Evolutionary conservation across 2,797 vertebrate species (phyloP).

Genomic region (Rhynchotus rufescens): DNA sequence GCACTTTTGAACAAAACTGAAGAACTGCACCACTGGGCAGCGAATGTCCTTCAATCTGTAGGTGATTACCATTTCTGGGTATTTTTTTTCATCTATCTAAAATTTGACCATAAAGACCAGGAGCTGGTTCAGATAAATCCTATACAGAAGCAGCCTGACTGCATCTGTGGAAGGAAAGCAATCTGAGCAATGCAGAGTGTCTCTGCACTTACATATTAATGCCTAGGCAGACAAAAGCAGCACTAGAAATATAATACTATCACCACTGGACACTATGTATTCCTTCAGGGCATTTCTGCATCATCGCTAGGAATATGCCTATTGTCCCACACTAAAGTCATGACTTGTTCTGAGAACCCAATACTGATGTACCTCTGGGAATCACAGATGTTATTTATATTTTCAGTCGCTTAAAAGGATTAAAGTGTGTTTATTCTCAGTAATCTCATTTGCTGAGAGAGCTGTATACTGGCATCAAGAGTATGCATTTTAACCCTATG

Average conservation of each 20-base stretch:
- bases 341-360: slow-evolving; percentile 41
- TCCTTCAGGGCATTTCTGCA: slow-evolving; percentile 33
- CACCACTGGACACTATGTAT: background rate
- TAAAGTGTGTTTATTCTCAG: slow-evolving; percentile 63
- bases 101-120: background rate
- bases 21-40: background rate
- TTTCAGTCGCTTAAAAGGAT: slow-evolving; percentile 57
- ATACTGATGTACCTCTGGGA: slow-evolving; percentile 3
- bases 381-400: slow-evolving; percentile 55
- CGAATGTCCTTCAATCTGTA: background rate
- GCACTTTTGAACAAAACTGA: background rate
- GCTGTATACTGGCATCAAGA: slow-evolving; percentile 8
- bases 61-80: background rate
- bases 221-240: slow-evolving; percentile 49
- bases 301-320: slow-evolving; percentile 1
- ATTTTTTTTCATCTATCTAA: background rate
- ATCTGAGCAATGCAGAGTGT: background rate
- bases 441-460: slow-evolving; percentile 55
- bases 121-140: slow-evolving; percentile 3
- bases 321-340: slow-evolving; percentile 53
- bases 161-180: slow-evolving; percentile 17
- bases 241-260: slow-evolving; percentile 16
- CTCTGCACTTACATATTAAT: slow-evolving; percentile 60
- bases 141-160: background rate
- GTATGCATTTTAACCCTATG: slow-evolving; percentile 1